Percentiles rank a stretch among this genome's conserved stretches.
These are phyloP conservation scores for Argentina silus DNA, from an alignment of 2,797 vertebrate genomes.

Conservation along the genomic window DNA sequence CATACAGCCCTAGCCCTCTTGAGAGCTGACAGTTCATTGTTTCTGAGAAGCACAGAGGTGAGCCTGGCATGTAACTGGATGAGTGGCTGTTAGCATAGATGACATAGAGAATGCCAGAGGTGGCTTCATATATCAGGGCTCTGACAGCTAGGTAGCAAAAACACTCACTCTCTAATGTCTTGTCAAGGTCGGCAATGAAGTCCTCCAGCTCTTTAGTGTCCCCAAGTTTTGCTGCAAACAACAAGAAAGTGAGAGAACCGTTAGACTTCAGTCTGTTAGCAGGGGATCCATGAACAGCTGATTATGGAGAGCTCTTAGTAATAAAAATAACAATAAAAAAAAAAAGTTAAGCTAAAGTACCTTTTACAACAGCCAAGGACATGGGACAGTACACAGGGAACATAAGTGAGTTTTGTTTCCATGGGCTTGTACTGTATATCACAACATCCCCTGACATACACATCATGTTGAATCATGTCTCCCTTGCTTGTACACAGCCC, in stretches of 20 bases:
- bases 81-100: slow-evolving; percentile 43
- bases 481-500: not conserved
- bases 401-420: too few species aligned
- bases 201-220: slow-evolving; percentile 98
- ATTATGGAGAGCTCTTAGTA: not conserved
- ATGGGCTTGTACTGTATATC: not conserved
- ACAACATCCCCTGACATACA: not conserved
- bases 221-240: slow-evolving; percentile 90
- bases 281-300: not conserved
- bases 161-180: slow-evolving; percentile 92
- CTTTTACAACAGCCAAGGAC: not conserved
- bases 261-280: not conserved
- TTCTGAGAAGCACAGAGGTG: slow-evolving; percentile 32
- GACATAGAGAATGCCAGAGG: slow-evolving; percentile 15
- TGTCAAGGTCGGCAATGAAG: slow-evolving; percentile 97
- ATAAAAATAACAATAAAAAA: not conserved
- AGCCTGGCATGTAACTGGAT: slow-evolving; percentile 30
- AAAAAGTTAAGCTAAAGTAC: not conserved
- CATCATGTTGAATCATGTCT: not conserved
- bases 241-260: not conserved
- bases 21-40: slow-evolving; percentile 26
- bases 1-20: slow-evolving; percentile 2
- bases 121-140: slow-evolving; percentile 17
- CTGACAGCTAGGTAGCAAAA: slow-evolving; percentile 37
- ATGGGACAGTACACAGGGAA: too few species aligned